These are phyloP conservation scores for Porites lutea DNA, from an alignment of 64 coral and sea anemone genomes.

Conservation along the genomic window DNA sequence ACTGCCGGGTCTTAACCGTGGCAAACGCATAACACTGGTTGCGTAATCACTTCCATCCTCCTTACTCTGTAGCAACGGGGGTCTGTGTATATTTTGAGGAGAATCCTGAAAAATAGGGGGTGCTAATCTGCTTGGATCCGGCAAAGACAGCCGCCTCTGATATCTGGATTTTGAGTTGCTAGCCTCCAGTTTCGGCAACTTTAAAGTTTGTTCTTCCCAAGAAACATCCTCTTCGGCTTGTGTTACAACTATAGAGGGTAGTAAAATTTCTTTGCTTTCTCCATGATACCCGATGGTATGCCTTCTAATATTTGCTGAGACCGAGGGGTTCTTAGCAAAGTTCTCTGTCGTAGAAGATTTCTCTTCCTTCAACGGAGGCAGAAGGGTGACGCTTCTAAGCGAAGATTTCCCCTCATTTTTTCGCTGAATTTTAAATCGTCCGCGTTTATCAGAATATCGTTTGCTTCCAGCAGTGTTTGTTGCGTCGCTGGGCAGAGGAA, in stretches of 20 bases:
- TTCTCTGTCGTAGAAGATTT: not conserved
- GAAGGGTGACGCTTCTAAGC: not conserved
- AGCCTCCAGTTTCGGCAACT: constrained; percentile 14
- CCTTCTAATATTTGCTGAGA: not conserved
- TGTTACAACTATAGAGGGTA: constrained; percentile 26
- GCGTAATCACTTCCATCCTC: not conserved
- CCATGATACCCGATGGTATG: not conserved
- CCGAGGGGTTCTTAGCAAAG: not conserved
- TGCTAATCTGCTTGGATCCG: constrained; percentile 13
- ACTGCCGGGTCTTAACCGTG: not conserved
- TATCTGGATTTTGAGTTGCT: not conserved
- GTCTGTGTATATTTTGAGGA: not conserved
- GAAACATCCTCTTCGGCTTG: not conserved
- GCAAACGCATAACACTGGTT: not conserved
- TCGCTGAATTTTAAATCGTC: not conserved
- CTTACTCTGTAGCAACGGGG: not conserved
- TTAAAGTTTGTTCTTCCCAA: not conserved
- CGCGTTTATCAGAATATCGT: not conserved
- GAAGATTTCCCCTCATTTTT: constrained; percentile 2
- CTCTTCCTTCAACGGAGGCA: constrained; percentile 9
- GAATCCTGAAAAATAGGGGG: not conserved
- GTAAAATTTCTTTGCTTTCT: not conserved
- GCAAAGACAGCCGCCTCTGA: not conserved
- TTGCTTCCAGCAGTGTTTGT: not conserved
- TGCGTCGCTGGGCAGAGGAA: not conserved